Conservation (phyloP, 2,113 vertebrate genomes). For the Coracopsis vasa region DNA sequence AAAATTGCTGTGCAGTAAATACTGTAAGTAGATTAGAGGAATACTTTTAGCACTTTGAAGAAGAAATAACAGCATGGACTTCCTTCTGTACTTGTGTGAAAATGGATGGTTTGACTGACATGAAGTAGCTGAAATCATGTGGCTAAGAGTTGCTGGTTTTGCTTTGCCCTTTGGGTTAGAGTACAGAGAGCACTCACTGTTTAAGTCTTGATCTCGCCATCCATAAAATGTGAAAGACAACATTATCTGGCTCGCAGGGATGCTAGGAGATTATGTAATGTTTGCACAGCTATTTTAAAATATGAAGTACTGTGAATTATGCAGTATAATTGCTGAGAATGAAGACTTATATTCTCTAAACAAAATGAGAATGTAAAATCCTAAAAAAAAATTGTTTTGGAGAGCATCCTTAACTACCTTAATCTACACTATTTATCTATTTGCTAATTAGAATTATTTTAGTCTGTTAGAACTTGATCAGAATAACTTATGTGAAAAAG, state of each 20-base stretch:
- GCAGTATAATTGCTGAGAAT: constrained; percentile 24
- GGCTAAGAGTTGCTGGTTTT: background rate
- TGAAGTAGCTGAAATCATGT: background rate
- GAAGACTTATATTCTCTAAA: background rate
- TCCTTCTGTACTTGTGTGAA: background rate
- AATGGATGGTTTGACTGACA: background rate
- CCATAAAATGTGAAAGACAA: constrained; percentile 24
- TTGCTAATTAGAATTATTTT: constrained; percentile 48
- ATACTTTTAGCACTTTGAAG: background rate
- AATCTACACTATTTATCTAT: constrained; percentile 53
- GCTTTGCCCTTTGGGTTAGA: background rate
- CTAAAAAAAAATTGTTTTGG: constrained; percentile 12
- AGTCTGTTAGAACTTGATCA: background rate
- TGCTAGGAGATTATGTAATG: constrained; percentile 24
- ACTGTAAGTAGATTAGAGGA: background rate
- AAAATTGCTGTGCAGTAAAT: background rate
- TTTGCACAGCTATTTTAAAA: constrained; percentile 51
- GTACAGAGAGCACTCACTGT: background rate
- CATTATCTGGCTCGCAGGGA: background rate
- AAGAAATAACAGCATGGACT: background rate
- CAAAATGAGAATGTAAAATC: constrained; percentile 28
- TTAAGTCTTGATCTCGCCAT: constrained; percentile 7
- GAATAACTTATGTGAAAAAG: constrained; percentile 40
- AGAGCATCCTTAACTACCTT: background rate
- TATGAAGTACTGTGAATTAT: constrained; percentile 27